Base-by-base conservation (phyloP, 37 sponge, comb jelly and placozoan genomes). In the Diacarnus erythraeanus region DNA sequence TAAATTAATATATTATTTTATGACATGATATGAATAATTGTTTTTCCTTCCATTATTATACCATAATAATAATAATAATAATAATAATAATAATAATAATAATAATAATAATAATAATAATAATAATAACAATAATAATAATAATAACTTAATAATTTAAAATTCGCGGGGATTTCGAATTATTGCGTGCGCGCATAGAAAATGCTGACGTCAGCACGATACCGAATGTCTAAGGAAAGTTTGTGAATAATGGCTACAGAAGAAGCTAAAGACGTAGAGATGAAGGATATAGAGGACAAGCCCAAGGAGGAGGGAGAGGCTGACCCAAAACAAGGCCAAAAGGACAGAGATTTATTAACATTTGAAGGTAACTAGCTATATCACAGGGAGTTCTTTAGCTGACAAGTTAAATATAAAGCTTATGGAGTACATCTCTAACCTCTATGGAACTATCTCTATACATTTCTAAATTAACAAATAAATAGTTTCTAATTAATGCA, bases 321-420 rank as follows among this genome's bases (percentile, higher is more conserved):
- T 9, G 77, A 76, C 36, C 75, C 82, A 21, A 42, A 69, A 51
- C 69, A 75, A 57, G 63, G 72, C 25, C 80, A 86, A 63, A 86
- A 86, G 29, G 91, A 91, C 42, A 86, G 78, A 22, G 84, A 91
- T 64, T 42, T 78, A 27, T 37, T 91, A 17, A 86, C 79, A n/a
- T 72, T 83, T 65, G 91, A 91, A 79, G 91, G 91, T 54, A 56
- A 54, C 27, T 74, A 2, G 44, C 57, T 22, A 29, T 15, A 54
- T 20, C 42, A 26, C 6, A 75, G 26, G 51, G 76, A 29, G 9
- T 44, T 44, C 12, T 43, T 51, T 75, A 17, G 40, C n/a, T n/a
- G 30, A 74, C 29, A 47, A 74, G 27, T 30, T 31, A 33, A 64
- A 17, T 64, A 9, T 27, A 31, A 12, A 31, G 17, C 10, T 5